Evolutionary conservation across 37 sponge, comb jelly and placozoan species (phyloP), one percentile per base, ranked within the genome.

Genomic region (Bolinopsis microptera): DNA sequence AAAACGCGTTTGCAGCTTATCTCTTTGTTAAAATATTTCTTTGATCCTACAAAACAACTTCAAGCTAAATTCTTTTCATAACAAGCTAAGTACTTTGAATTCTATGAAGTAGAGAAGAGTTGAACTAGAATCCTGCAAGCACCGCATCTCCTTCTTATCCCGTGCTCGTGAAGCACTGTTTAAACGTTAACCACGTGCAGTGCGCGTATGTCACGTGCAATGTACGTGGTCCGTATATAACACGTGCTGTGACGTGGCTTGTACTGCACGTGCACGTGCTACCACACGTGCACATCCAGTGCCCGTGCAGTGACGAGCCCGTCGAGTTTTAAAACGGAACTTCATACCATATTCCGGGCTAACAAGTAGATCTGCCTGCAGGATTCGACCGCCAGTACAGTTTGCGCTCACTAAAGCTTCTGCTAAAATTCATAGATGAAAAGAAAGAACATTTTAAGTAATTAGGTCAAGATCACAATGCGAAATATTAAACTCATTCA

Each of bases 391-490:
- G 36, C 33, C 21, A 77, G 32, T 77, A 35, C 80, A 77, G 37
- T 77, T 77, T 35, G 28, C 80, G 3, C 35, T 77, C 1, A 77
- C 80, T 32, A 77, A 77, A 32, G 80, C 80, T 34, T 34, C 80
- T 3, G 33, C 80, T 5, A 77, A 77, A 77, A 32, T 48, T 18
- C 61, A 48, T 48, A 48, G 61, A 48, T 48, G 61, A 48, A 48
- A 48, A 48, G 61, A 48, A 13, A n/a, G n/a, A n/a, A 48, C 61
- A 18, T 48, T 48, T 18, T 48, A 18, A 48, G 61, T 48, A 48
- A 48, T 48, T 48, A 18, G 61, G 9, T 48, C 13, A 48, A 48
- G 5, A 48, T 48, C 61, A 48, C 13, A 48, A 48, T 48, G 61
- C 61, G 61, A 48, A 18, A 18, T 13, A 48, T 48, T 18, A 5